Evolutionary conservation across 2,888 invertebrate genomes (phyloP).

Genomic region (Agonopterix heracliana): DNA sequence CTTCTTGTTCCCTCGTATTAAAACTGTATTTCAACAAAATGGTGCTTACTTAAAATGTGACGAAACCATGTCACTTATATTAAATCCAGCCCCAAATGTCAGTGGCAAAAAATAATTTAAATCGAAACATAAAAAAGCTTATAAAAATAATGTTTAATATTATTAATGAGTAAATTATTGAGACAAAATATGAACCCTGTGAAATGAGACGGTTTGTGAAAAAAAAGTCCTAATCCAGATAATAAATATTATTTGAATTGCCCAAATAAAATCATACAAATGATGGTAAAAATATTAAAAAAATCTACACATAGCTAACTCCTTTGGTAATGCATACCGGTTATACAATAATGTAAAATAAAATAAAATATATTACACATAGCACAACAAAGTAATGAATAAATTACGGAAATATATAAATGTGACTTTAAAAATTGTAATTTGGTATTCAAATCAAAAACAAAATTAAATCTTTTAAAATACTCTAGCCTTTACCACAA

Average conservation of each 20-base stretch:
- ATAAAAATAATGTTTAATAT: constrained; percentile 19
- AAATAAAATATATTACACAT: constrained; percentile 45
- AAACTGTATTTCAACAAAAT: constrained; percentile 36
- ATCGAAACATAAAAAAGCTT: constrained; percentile 26
- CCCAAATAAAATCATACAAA: constrained; percentile 23
- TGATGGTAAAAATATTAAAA: constrained; percentile 53
- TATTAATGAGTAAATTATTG: constrained; percentile 17
- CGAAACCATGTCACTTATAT: background rate
- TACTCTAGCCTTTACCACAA: no score
- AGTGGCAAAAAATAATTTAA: constrained; percentile 30
- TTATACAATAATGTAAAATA: constrained; percentile 55
- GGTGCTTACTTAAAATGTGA: background rate
- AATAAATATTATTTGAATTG: no score
- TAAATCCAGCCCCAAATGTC: constrained; percentile 15
- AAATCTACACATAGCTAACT: constrained; percentile 65
- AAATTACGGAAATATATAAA: constrained; percentile 37
- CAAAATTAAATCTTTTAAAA: no score
- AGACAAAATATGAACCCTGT: constrained; percentile 29
- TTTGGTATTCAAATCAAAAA: background rate
- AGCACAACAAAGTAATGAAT: constrained; percentile 45
- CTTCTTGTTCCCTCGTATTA: constrained; percentile 53
- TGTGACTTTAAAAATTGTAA: constrained; percentile 28
- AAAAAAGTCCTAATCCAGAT: constrained; percentile 7
- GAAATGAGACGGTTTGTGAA: constrained; percentile 23
- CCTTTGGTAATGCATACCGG: constrained; percentile 74